phyloP scores from a whole-genome alignment of 1,140 invertebrate species.

The Drosophila truncata region DNA sequence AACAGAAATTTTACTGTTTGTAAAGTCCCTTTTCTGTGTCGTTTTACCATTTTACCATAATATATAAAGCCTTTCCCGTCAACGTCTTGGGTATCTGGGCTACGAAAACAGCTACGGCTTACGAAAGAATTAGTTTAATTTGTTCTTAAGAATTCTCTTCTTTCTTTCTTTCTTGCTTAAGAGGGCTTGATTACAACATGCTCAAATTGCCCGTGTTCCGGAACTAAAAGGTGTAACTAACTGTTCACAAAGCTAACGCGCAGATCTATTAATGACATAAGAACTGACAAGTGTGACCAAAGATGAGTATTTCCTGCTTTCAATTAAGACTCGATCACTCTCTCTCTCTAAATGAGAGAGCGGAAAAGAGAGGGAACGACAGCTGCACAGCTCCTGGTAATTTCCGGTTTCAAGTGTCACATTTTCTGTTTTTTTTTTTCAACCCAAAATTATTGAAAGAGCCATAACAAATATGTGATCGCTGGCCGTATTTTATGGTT shows the following conservation, averaged over 20 bases:
- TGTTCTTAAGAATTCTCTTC: constrained; percentile 6
- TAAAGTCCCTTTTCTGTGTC: not conserved
- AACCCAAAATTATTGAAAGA: constrained; percentile 70
- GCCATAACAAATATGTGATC: constrained; percentile 70
- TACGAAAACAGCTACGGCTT: not conserved
- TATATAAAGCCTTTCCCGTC: not conserved
- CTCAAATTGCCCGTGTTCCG: constrained; percentile 28
- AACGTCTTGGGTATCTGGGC: constrained; percentile 2
- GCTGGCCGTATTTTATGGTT: constrained; percentile 62
- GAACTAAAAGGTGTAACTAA: constrained; percentile 55
- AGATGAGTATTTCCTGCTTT: constrained; percentile 32
- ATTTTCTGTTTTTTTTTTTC: constrained; percentile 60
- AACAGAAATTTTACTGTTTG: no score
- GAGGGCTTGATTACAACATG: constrained; percentile 18
- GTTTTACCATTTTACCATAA: not conserved
- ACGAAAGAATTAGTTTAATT: constrained; percentile 1
- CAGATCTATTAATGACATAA: constrained; percentile 23
- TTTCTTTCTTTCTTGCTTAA: not conserved
- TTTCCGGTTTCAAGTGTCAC: constrained; percentile 82
- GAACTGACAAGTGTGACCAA: constrained; percentile 29
- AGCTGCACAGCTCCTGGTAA: constrained; percentile 72
- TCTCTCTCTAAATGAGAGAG: not conserved
- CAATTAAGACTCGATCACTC: constrained; percentile 10
- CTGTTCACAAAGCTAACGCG: constrained; percentile 17
- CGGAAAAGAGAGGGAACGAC: constrained; percentile 48